phyloP scores from a whole-genome alignment of 1,140 invertebrate species.

The Daktulosphaira vitifoliae region DNA sequence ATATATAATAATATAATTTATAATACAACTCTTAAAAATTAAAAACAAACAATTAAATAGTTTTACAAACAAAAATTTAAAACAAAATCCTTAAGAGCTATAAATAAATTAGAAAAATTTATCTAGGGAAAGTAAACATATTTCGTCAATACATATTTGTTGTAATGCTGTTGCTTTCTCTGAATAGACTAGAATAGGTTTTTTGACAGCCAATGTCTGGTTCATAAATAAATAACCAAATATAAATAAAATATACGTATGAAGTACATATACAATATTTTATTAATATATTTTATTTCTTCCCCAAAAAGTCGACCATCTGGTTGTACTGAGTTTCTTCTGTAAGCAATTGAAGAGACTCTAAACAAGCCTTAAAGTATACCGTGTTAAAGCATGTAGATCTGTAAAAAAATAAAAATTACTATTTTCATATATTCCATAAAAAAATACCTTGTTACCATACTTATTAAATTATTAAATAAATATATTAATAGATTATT shows the following conservation, averaged over 20 bases:
- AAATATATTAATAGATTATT: too few species aligned
- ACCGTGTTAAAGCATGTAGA: conserved; percentile 83
- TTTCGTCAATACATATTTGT: conserved; percentile 35
- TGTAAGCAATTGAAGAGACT: conserved; percentile 71
- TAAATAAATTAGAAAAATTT: conserved; percentile 39
- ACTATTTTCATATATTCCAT: background rate
- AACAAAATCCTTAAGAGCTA: conserved; percentile 34
- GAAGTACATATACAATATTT: conserved; percentile 6
- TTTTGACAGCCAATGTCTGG: conserved; percentile 14
- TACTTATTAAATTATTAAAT: background rate
- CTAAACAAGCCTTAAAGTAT: conserved; percentile 85
- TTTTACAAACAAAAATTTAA: conserved; percentile 34
- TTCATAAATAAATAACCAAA: conserved; percentile 19
- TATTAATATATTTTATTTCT: conserved; percentile 35
- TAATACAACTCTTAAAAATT: conserved; percentile 35
- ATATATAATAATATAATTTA: conserved; percentile 33
- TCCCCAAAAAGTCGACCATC: conserved; percentile 53
- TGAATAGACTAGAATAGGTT: conserved; percentile 38
- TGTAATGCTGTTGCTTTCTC: conserved; percentile 36
- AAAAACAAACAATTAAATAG: conserved; percentile 34
- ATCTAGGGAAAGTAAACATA: conserved; percentile 34
- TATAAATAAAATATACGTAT: conserved; percentile 3
- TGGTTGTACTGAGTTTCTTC: conserved; percentile 65
- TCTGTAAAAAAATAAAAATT: conserved; percentile 52
- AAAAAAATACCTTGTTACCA: background rate